Evolutionary conservation across 2,888 invertebrate genomes (phyloP).

Genomic region (Clunio marinus): DNA sequence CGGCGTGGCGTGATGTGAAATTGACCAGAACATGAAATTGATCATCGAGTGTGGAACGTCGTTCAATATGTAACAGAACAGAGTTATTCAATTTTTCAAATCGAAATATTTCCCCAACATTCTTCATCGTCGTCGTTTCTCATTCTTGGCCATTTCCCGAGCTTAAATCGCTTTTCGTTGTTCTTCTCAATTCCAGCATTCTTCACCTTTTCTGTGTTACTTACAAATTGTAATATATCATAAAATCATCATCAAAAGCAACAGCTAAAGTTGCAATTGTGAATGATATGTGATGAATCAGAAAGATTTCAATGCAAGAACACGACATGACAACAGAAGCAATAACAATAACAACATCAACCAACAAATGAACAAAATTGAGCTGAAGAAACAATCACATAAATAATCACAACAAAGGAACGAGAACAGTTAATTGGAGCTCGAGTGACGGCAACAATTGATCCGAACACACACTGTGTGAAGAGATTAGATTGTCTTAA

Average conservation of each 20-base stretch:
- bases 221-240: not conserved
- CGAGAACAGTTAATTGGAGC: not conserved
- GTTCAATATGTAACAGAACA: not conserved
- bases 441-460: not conserved
- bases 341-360: too few species aligned
- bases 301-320: slow-evolving; percentile 27
- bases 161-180: not conserved
- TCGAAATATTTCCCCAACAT: not conserved
- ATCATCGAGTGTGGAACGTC: not conserved
- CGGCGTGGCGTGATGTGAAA: not conserved
- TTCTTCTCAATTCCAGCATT: not conserved
- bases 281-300: not conserved
- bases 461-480: not conserved
- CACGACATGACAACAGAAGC: too few species aligned
- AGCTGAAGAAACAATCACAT: not conserved
- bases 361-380: too few species aligned
- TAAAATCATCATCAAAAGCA: not conserved
- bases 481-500: not conserved
- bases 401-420: not conserved
- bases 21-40: slow-evolving; percentile 5
- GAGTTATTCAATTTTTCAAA: not conserved
- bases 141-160: not conserved
- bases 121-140: too few species aligned
- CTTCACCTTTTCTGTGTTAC: not conserved
- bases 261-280: too few species aligned